Evolutionary conservation across 2,797 vertebrate genomes (phyloP), one percentile per base, ranked within the genome.

Genomic region (Pipistrellus pygmaeus): DNA sequence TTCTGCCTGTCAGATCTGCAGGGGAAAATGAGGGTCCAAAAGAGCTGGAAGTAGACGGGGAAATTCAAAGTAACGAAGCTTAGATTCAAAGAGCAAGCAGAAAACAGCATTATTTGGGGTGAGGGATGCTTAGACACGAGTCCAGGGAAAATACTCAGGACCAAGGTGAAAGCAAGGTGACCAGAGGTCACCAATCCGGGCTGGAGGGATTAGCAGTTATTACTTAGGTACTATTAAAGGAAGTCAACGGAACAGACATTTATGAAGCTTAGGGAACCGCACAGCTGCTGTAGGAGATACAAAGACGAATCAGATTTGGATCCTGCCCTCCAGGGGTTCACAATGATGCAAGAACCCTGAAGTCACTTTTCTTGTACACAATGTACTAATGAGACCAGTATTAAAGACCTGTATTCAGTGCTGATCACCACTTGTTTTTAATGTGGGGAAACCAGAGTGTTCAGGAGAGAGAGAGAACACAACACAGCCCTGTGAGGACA

Each of bases 391-490:
- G 88, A 90, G 68, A 80, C 64, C 93, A 51, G 87, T 55, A 85
- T 57, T 81, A 87, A 75, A 90, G 86, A 91, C 69, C 23, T 60
- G 15, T 3, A 32, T 68, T 92, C 35, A 23, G 86, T 62, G 51
- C 75, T 87, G 75, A 85, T 72, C 44, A 62, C 46, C 85, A 80
- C 23, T 66, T 35, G 88, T 77, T 77, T 73, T 91, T 66, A 69
- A 51, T 41, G 48, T 53, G 60, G 55, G 88, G 76, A 94, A 96
- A 95, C 55, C 27, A 84, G 57, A 88, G 38, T 77, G 46, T 75
- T 93, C 35, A 62, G 73, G 18, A 86, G 64, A 44, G 18, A 88
- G 64, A 44, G 64, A 82, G n/a, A 57, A 32, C 57, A 57, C 76
- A 66, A 73, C 89, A 85, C 2, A 48, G 73, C 51, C 75, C 71